Conservation (phyloP, 2,797 vertebrate species). For the Gallinago nigripennis region DNA sequence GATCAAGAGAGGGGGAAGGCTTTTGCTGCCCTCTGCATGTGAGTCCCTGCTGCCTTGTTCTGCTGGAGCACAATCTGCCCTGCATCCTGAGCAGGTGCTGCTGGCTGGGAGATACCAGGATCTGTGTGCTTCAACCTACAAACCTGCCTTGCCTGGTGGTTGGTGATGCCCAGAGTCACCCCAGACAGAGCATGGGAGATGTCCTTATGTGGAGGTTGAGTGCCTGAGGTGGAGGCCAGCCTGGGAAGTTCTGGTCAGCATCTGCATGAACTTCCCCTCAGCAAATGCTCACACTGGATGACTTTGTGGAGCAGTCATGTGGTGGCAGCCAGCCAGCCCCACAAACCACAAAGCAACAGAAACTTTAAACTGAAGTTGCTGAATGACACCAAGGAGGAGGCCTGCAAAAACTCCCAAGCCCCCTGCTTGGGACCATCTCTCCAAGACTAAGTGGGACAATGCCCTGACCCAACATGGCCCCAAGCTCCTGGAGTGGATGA, state of each 20-base stretch:
- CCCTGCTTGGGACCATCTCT: background rate
- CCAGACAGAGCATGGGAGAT: background rate
- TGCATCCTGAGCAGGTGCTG: background rate
- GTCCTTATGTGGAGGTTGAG: background rate
- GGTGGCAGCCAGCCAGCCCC: background rate
- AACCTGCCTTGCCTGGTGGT: background rate
- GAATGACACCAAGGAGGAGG: background rate
- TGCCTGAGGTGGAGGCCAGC: background rate
- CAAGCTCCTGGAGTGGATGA: background rate
- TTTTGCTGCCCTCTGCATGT: background rate
- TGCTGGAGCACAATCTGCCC: background rate
- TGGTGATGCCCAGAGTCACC: background rate
- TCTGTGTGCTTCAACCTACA: background rate
- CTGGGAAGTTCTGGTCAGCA: background rate
- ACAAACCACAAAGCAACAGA: background rate
- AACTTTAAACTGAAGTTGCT: background rate
- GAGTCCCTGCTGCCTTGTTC: background rate
- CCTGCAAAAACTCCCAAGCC: background rate
- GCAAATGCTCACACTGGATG: background rate
- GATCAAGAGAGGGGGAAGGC: background rate
- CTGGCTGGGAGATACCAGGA: background rate
- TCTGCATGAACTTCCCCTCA: background rate
- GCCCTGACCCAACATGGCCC: fast-evolving
- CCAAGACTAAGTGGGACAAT: background rate
- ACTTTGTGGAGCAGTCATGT: fast-evolving